Conservation (phyloP, 2,888 invertebrate genomes). For the Cylindroiulus punctatus region DNA sequence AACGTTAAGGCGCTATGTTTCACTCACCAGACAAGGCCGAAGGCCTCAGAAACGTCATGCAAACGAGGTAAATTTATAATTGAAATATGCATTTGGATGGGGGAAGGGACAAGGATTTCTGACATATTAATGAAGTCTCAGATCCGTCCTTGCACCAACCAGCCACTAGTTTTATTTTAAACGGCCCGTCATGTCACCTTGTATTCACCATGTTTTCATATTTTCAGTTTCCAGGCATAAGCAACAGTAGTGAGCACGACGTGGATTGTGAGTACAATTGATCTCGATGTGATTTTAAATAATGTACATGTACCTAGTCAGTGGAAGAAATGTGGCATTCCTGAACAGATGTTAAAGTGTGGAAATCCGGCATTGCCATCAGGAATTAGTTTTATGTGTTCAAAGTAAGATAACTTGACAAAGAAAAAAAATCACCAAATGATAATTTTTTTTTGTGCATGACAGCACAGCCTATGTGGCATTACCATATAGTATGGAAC, state of each 20-base stretch:
- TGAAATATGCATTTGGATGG: too few relatives aligned
- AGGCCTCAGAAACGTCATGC: background rate
- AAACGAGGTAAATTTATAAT: background rate
- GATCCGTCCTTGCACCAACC: too few relatives aligned
- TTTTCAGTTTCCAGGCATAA: background rate
- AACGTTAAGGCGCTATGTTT: conserved; percentile 45
- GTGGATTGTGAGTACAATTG: background rate
- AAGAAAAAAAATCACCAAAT: background rate
- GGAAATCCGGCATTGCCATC: background rate
- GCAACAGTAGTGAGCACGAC: background rate
- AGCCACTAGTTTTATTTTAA: too few relatives aligned
- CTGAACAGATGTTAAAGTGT: background rate
- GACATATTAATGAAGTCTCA: too few relatives aligned
- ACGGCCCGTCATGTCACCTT: too few relatives aligned
- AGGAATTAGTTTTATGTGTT: background rate
- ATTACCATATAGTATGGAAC: too few relatives aligned
- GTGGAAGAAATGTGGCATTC: background rate
- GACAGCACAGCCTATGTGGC: too few relatives aligned
- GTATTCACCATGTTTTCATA: background rate
- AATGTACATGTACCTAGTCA: background rate
- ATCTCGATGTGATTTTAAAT: background rate
- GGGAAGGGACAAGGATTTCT: too few relatives aligned
- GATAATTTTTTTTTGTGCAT: too few relatives aligned
- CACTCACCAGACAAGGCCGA: background rate
- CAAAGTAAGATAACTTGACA: background rate